Evolutionary conservation across 2,888 invertebrate genomes (phyloP).

Genomic region (Palloptera scutellata): DNA sequence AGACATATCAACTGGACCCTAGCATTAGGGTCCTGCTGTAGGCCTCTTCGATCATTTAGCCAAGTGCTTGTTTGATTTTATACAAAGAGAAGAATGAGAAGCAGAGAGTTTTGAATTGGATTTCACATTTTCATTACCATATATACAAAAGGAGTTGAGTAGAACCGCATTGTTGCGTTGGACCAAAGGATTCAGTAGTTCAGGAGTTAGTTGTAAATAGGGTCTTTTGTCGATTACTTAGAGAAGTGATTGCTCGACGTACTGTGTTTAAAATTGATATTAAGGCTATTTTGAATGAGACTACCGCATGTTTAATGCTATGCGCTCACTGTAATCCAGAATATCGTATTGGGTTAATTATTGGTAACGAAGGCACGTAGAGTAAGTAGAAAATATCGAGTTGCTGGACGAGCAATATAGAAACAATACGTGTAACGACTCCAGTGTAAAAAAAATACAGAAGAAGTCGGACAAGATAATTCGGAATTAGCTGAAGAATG

Average conservation of each 20-base stretch:
- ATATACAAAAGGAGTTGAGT: slow-evolving; percentile 82
- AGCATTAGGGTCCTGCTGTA: slow-evolving; percentile 87
- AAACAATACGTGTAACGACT: slow-evolving; percentile 58
- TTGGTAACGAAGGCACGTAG: slow-evolving; percentile 65
- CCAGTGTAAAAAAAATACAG: too few relatives aligned
- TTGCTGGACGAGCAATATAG: slow-evolving; percentile 70
- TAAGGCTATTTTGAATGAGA: slow-evolving; percentile 91
- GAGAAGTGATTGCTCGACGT: slow-evolving; percentile 82
- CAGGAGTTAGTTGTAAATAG: slow-evolving; percentile 85
- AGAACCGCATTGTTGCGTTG: slow-evolving; percentile 84
- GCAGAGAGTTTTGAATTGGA: slow-evolving; percentile 83
- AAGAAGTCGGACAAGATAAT: too few relatives aligned
- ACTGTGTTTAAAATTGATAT: slow-evolving; percentile 82
- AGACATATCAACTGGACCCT: slow-evolving; percentile 91
- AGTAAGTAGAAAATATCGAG: slow-evolving; percentile 76
- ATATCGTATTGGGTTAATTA: slow-evolving; percentile 74
- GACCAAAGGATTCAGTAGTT: slow-evolving; percentile 96
- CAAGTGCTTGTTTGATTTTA: slow-evolving; percentile 85
- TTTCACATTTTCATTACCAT: slow-evolving; percentile 96
- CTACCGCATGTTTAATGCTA: slow-evolving; percentile 90
- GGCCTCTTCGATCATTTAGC: slow-evolving; percentile 93
- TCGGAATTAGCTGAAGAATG: too few relatives aligned
- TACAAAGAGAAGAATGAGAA: slow-evolving; percentile 72
- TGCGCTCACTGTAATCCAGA: slow-evolving; percentile 80
- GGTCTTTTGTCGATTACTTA: slow-evolving; percentile 86